Evolutionary conservation across 2,888 invertebrate genomes (phyloP).

Genomic region (Mystacides longicornis): DNA sequence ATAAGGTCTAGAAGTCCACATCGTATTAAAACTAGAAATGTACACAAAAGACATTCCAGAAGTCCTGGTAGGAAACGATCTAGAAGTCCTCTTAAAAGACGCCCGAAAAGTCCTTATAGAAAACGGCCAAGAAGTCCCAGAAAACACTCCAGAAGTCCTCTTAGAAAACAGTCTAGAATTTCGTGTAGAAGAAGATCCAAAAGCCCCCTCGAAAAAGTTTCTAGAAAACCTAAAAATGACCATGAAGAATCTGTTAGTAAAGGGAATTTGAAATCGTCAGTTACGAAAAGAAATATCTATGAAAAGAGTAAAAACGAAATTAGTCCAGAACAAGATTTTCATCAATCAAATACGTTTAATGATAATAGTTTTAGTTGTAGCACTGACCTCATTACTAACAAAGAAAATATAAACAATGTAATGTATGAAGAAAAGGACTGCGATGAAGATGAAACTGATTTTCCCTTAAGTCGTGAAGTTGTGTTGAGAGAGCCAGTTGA

Average conservation of each 20-base stretch:
- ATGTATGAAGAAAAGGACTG: too few relatives aligned
- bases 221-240: too few relatives aligned
- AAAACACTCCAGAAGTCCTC: not conserved
- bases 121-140: not conserved
- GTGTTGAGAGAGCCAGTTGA: not conserved
- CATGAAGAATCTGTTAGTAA: too few relatives aligned
- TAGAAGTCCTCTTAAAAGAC: constrained; percentile 5
- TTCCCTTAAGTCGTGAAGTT: too few relatives aligned
- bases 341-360: not conserved
- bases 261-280: too few relatives aligned
- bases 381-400: too few relatives aligned
- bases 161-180: not conserved
- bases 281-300: too few relatives aligned
- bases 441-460: too few relatives aligned
- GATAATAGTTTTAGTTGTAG: not conserved
- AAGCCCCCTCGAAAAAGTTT: too few relatives aligned
- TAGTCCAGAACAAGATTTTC: too few relatives aligned
- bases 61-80: not conserved
- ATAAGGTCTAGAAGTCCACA: constrained; percentile 1
- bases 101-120: not conserved
- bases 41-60: not conserved
- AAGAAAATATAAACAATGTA: too few relatives aligned
- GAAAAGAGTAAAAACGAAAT: too few relatives aligned
- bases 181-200: not conserved
- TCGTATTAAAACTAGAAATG: not conserved